Base-by-base conservation (phyloP, 2,113 vertebrate genomes). In the Gallinago media region DNA sequence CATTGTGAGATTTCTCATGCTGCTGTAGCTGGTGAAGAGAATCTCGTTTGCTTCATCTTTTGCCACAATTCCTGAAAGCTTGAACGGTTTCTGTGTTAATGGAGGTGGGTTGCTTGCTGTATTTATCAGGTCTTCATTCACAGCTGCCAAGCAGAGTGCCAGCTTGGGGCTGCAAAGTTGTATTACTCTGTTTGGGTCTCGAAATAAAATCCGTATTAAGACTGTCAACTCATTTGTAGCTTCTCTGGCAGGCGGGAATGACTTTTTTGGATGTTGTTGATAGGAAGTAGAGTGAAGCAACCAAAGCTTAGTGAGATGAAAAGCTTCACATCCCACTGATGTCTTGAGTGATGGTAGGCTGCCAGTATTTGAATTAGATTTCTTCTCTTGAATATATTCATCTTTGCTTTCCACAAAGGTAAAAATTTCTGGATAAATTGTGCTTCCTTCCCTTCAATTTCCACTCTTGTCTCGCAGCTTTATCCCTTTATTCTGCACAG, bases 151-250 rank as follows among this genome's bases (percentile, higher is more conserved):
- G 59, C 68, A 80, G 25, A 77, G 25, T 79, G 38, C 25, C 59
- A 94, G 44, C 34, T 86, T 73, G 32, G 42, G 29, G 11, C 71
- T 73, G 54, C n/a, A 50, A 50, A 71, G 32, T 82, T 93, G 74
- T 83, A 88, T 86, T 70, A 61, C 31, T 55, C 42, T 91, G 29
- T 29, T 72, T 80, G 22, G 8, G 3, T 56, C 42, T 87, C 66
- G 74, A 54, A 77, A 89, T 38, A 66, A 88, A 94, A 88, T 77
- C 65, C 19, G 1, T 82, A 72, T 82, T 87, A 75, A 62, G 65
- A 58, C 44, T 81, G 80, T 87, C 20, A 80, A 18, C 63, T 80
- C 63, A 83, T 96, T 95, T 88, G 71, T 93, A 92, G 63, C 50
- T 88, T 40, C 66, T 75, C 73, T 89, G 87, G 66, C 79, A 89